phyloP scores from a whole-genome alignment of 1,140 invertebrate genomes.

The Diorhabda sublineata region DNA sequence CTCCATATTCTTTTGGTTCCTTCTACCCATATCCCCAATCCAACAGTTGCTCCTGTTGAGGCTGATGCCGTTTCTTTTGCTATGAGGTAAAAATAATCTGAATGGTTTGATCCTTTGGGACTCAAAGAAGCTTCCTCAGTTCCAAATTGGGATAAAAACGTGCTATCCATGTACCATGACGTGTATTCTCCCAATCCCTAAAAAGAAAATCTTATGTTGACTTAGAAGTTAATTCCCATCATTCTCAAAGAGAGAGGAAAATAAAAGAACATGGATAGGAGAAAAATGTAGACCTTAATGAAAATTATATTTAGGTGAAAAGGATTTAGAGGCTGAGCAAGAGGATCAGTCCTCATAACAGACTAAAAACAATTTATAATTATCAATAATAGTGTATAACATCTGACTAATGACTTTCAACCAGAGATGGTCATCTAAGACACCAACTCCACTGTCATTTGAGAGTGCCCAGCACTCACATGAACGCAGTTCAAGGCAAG shows the following conservation, averaged over 20 bases:
- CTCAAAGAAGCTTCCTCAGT: conserved; percentile 22
- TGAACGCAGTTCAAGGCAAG: too few relatives aligned
- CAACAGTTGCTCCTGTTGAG: conserved; percentile 11
- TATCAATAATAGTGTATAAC: too few relatives aligned
- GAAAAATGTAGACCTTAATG: too few relatives aligned
- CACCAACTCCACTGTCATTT: too few relatives aligned
- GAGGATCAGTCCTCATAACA: too few relatives aligned
- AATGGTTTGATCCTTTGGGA: conserved; percentile 20
- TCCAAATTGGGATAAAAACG: conserved; percentile 20
- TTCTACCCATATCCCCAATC: conserved; percentile 17
- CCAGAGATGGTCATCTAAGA: too few relatives aligned
- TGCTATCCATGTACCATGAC: conserved; percentile 20
- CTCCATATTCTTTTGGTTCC: conserved; percentile 21
- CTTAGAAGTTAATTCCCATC: conserved; percentile 20
- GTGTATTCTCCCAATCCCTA: conserved; percentile 19
- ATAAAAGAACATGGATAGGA: too few relatives aligned
- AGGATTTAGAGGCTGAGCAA: too few relatives aligned
- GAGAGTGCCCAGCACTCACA: too few relatives aligned
- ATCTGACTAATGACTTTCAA: too few relatives aligned
- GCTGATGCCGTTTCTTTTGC: conserved; percentile 18
- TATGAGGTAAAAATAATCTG: conserved; percentile 18
- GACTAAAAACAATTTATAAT: too few relatives aligned
- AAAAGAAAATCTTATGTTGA: conserved; percentile 18
- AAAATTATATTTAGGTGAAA: too few relatives aligned
- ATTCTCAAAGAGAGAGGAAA: neutral